Evolutionary conservation across 2,113 vertebrate species (phyloP), one percentile per base, ranked within the genome.

Genomic region (Phyllostomus discolor): DNA sequence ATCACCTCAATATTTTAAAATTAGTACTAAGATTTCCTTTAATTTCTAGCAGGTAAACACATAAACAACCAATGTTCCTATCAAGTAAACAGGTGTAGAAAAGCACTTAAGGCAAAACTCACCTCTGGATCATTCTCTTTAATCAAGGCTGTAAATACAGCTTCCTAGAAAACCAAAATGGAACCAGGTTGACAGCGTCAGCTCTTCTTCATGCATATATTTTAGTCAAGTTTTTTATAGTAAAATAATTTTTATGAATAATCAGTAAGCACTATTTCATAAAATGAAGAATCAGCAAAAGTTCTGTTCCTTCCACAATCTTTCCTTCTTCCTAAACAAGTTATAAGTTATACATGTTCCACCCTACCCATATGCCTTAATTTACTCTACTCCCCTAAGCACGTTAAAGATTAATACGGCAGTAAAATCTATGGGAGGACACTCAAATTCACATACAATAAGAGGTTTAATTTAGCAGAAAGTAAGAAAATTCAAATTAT

Each of bases 61-160:
- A 79, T 57, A 54, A 90, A 83, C 50, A 82, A 79, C 17, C 5
- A 46, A 31, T 48, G 41, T 59, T 75, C 92, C 38, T 57, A 93
- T 83, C 20, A 90, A 82, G 62, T 69, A 88, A 96, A 81, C 5
- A 91, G 91, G 38, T 41, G 28, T 28, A 41, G 10, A 75, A 95
- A 92, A 66, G 50, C 7, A 79, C n/a, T 88, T 78, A 92, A 79
- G 59, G 33, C 2, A 90, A 92, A 96, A 90, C 98, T 98, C 87
- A 99, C 99, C 97, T 98, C 91, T 7, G 98, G 97, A 57, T 98
- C 98, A 31, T 94, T 97, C 64, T 99, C 98, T 95, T 98, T 98
- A 97, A 99, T 98, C 31, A 99, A 92, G 10, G 97, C 95, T 95
- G 92, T 98, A 96, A 99, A 99, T 87, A 99, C 59, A 43, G 98